phyloP scores from a whole-genome alignment of 2,888 invertebrate species.

The Cephus sareptanus region DNA sequence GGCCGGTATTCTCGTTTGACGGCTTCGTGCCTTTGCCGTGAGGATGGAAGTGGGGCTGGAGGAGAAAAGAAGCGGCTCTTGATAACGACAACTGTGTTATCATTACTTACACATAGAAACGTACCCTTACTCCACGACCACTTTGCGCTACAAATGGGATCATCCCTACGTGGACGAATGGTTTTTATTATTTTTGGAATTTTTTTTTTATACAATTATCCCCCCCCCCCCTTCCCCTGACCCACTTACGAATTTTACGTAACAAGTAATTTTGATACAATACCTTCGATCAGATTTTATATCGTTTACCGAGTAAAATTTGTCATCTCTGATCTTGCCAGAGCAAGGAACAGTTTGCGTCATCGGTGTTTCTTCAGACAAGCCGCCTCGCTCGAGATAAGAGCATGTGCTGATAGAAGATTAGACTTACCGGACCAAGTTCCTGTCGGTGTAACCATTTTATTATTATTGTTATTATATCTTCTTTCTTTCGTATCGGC shows the following conservation, averaged over 20 bases:
- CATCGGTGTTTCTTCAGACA: background rate
- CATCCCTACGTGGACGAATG: background rate
- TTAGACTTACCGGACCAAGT: background rate
- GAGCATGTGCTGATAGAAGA: background rate
- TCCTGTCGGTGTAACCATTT: background rate
- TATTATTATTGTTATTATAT: background rate
- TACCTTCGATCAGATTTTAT: background rate
- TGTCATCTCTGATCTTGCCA: background rate
- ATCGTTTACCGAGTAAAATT: background rate
- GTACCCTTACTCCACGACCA: background rate
- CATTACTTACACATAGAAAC: conserved; percentile 21
- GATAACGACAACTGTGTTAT: conserved; percentile 59
- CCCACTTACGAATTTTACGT: background rate
- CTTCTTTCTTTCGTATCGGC: background rate
- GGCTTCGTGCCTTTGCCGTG: conserved; percentile 30
- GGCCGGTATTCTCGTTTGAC: conserved; percentile 51
- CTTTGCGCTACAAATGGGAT: background rate
- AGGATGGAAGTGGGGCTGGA: conserved; percentile 14
- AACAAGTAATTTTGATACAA: background rate
- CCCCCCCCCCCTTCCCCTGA: background rate
- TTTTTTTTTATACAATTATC: background rate
- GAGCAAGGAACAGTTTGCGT: background rate
- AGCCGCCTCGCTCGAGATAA: background rate
- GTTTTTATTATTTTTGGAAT: background rate
- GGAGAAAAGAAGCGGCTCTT: conserved; percentile 38